Evolutionary conservation across 2,113 vertebrate species (phyloP).

Genomic region (Ophiodon elongatus): DNA sequence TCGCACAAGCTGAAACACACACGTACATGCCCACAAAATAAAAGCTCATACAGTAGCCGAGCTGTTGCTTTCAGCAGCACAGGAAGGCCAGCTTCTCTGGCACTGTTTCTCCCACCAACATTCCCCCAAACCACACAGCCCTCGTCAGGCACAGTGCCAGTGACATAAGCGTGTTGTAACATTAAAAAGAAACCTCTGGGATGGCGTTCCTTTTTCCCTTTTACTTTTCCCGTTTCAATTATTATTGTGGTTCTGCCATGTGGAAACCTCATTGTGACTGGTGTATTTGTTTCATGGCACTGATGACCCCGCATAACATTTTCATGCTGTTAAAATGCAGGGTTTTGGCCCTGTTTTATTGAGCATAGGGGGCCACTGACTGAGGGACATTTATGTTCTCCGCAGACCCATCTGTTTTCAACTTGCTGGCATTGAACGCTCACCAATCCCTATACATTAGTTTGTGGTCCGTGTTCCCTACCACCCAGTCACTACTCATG

Average conservation of each 20-base stretch:
- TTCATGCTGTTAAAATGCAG: conserved; percentile 70
- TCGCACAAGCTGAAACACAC: conserved; percentile 25
- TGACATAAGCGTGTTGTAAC: conserved; percentile 79
- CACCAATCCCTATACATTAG: conserved; percentile 59
- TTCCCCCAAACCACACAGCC: conserved; percentile 73
- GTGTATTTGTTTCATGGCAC: conserved; percentile 54
- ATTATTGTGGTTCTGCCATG: conserved; percentile 72
- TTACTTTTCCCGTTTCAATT: conserved; percentile 73
- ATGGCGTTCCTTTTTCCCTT: conserved; percentile 71
- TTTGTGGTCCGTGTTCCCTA: conserved; percentile 51
- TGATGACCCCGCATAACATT: conserved; percentile 68
- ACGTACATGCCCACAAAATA: conserved; percentile 39
- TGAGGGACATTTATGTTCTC: conserved; percentile 67
- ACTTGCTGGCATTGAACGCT: conserved; percentile 44
- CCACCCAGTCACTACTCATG: conserved; percentile 63
- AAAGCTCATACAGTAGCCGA: conserved; percentile 69
- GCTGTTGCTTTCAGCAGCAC: conserved; percentile 66
- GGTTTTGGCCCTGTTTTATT: conserved; percentile 66
- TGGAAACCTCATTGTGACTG: conserved; percentile 72
- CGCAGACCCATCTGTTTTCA: conserved; percentile 67
- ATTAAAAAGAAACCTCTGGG: conserved; percentile 74
- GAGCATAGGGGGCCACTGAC: conserved; percentile 49
- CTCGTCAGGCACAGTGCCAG: conserved; percentile 72
- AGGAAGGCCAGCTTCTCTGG: conserved; percentile 62
- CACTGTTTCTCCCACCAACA: conserved; percentile 53